Conservation (phyloP, 2,113 vertebrate species). For the Actenoides lindsayi region DNA sequence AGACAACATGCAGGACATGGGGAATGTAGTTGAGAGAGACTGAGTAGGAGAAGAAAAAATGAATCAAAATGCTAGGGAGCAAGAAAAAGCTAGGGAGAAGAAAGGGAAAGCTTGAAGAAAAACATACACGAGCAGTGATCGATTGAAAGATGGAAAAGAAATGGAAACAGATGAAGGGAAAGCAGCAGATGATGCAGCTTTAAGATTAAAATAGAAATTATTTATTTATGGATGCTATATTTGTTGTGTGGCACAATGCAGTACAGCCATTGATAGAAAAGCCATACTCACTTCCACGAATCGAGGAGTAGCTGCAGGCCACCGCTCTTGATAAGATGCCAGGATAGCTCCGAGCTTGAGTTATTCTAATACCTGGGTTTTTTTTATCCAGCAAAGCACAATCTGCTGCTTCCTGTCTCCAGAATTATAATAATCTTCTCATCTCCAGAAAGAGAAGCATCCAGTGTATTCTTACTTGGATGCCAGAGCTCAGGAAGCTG, state of each 20-base stretch:
- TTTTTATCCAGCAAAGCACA: no score
- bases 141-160: not conserved
- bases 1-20: no score
- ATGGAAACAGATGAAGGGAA: not conserved
- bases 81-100: not conserved
- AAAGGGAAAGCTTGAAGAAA: not conserved
- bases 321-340: not conserved
- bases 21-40: not conserved
- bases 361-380: not conserved
- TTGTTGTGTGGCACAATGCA: not conserved
- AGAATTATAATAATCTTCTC: not conserved
- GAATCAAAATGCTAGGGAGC: not conserved
- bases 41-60: not conserved
- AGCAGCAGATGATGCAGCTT: not conserved
- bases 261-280: not conserved
- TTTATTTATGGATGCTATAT: not conserved
- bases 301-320: not conserved
- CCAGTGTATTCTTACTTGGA: not conserved
- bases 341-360: not conserved
- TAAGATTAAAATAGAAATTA: not conserved
- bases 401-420: not conserved
- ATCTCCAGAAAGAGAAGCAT: not conserved
- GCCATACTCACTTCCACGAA: rapidly evolving
- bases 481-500: not conserved
- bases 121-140: not conserved